Conservation (phyloP, 2,888 invertebrate genomes). For the Thysanoteuthis rhombus region DNA sequence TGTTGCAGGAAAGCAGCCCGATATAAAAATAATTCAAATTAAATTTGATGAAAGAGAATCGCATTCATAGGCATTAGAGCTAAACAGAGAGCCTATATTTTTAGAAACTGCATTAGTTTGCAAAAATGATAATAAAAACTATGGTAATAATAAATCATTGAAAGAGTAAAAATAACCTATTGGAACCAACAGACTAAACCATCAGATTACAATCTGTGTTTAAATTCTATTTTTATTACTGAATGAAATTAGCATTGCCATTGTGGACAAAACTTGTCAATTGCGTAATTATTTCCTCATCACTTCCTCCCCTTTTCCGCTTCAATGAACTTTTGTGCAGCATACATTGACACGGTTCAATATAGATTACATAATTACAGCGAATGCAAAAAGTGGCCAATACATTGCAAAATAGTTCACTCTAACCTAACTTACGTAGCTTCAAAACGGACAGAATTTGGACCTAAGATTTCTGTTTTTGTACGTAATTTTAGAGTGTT, state of each 20-base stretch:
- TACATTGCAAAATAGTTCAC: no score
- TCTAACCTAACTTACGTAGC: no score
- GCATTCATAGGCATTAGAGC: not conserved
- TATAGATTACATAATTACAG: not conserved
- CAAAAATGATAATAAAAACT: not conserved
- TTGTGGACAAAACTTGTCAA: not conserved
- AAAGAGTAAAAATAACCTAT: not conserved
- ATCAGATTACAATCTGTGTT: not conserved
- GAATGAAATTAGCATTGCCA: not conserved
- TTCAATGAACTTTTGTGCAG: not conserved
- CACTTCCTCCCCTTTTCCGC: not conserved
- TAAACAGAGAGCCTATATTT: not conserved
- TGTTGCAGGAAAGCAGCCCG: not conserved
- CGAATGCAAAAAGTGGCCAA: no score
- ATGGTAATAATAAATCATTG: not conserved
- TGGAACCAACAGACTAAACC: not conserved
- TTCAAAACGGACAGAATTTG: no score
- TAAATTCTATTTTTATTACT: not conserved
- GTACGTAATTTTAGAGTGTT: no score
- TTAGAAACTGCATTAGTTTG: not conserved
- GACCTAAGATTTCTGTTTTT: no score
- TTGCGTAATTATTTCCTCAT: not conserved
- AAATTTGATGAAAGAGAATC: not conserved
- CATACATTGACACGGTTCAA: not conserved
- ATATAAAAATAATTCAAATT: not conserved